phyloP scores from a whole-genome alignment of 2,113 vertebrate genomes.

The Condylura cristata region DNA sequence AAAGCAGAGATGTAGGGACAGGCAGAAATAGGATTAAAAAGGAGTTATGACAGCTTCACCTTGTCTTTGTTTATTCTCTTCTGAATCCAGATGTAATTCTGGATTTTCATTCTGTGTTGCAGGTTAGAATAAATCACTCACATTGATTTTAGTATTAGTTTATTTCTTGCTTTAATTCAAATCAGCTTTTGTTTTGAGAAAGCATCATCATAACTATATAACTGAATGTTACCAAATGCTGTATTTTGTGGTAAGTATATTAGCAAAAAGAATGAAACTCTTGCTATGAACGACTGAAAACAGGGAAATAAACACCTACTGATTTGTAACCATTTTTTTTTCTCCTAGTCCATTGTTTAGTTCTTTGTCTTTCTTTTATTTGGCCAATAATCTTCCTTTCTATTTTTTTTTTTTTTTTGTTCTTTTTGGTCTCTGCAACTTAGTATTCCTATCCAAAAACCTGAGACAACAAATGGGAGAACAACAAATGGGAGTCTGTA shows the following conservation, averaged over 20 bases:
- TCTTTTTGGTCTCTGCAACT: not conserved
- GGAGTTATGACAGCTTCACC: not conserved
- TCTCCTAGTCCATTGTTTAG: not conserved
- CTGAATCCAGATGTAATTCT: not conserved
- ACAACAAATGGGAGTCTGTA: not conserved
- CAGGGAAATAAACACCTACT: not conserved
- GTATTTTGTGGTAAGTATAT: not conserved
- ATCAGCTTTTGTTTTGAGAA: not conserved
- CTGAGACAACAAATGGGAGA: not conserved
- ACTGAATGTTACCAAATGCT: not conserved
- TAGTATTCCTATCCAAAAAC: not conserved
- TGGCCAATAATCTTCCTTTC: not conserved
- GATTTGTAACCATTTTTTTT: not conserved
- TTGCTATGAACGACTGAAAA: not conserved
- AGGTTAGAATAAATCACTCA: not conserved
- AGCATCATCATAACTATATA: not conserved
- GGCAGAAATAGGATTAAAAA: not conserved
- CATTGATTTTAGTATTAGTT: not conserved
- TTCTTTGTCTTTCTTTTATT: too few relatives aligned
- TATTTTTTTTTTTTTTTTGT: not conserved
- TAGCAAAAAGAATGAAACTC: not conserved
- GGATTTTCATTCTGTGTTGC: not conserved
- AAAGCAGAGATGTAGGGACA: not conserved
- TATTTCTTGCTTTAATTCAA: slow-evolving; percentile 43
- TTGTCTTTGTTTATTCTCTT: not conserved